Conservation (phyloP, 2,888 invertebrate genomes). For the Chromoteleia sp. region DNA sequence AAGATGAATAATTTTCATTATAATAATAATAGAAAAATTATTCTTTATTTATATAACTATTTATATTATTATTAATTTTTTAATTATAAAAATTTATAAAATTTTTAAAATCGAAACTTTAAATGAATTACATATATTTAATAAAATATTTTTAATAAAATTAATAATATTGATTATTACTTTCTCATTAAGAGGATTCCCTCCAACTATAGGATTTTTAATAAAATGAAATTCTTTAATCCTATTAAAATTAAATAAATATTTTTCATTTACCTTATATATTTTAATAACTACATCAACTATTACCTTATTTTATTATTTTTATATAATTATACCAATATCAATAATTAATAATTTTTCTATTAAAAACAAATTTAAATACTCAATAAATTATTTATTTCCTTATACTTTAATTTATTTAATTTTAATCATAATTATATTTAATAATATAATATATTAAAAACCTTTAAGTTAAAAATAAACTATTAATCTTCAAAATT, state of each 20-base stretch:
- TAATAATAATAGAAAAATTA: constrained; percentile 61
- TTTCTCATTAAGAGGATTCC: constrained; percentile 52
- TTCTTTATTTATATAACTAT: constrained; percentile 57
- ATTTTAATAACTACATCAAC: constrained; percentile 65
- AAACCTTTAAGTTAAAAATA: constrained; percentile 60
- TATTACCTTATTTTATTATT: constrained; percentile 63
- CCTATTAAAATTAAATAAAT: constrained; percentile 70
- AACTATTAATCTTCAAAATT: constrained; percentile 64
- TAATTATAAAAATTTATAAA: constrained; percentile 14
- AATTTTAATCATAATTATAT: constrained; percentile 8
- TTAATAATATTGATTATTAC: constrained; percentile 12
- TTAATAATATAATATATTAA: constrained; percentile 13
- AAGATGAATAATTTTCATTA: constrained; percentile 86
- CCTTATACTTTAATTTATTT: too few species aligned
- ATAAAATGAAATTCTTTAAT: constrained; percentile 82
- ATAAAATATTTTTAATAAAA: constrained; percentile 65
- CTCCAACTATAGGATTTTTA: constrained; percentile 75
- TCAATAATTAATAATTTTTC: too few species aligned
- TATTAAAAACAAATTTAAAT: too few species aligned
- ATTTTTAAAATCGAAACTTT: constrained; percentile 50
- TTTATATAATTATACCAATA: constrained; percentile 57
- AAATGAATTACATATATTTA: constrained; percentile 40
- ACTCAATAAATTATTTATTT: too few species aligned
- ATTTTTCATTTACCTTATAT: constrained; percentile 48
- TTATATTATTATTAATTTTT: constrained; percentile 55